These are phyloP conservation scores for Cerceris rybyensis DNA, from an alignment of 2,888 invertebrate genomes.

Conservation along the genomic window DNA sequence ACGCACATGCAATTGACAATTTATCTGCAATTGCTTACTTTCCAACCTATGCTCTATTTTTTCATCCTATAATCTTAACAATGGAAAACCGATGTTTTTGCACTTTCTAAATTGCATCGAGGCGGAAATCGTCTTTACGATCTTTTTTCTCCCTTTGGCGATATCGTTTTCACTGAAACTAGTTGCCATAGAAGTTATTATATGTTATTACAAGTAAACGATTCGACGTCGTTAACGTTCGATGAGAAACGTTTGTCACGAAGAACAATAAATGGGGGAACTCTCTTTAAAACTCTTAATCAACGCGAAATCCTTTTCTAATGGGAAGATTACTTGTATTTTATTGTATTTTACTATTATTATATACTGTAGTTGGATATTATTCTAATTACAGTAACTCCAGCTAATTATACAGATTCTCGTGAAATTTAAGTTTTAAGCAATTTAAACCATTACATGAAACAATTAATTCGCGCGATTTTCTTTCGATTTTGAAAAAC, in stretches of 20 bases:
- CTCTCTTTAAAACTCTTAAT: no score
- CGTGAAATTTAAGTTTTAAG: no score
- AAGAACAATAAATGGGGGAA: background rate
- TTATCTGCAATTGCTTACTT: slow-evolving; percentile 66
- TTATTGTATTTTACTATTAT: no score
- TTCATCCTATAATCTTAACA: slow-evolving; percentile 40
- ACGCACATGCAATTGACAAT: slow-evolving; percentile 9
- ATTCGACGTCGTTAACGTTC: background rate
- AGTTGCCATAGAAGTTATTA: slow-evolving; percentile 1
- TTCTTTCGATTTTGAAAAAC: no score
- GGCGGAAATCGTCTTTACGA: slow-evolving; percentile 49
- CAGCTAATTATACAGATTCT: no score
- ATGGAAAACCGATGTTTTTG: slow-evolving; percentile 52
- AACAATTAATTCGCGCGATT: no score
- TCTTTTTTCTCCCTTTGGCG: slow-evolving; percentile 24
- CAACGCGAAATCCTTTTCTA: no score
- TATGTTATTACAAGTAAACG: slow-evolving; percentile 4
- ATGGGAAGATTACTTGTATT: no score
- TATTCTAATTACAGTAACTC: no score
- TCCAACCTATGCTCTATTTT: slow-evolving; percentile 69
- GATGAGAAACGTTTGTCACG: background rate
- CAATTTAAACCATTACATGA: no score
- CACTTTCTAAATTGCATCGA: slow-evolving; percentile 67
- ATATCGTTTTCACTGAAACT: slow-evolving; percentile 11
- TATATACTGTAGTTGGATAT: no score